phyloP scores from a whole-genome alignment of 2,113 vertebrate species.

The Dipodomys ordii region DNA sequence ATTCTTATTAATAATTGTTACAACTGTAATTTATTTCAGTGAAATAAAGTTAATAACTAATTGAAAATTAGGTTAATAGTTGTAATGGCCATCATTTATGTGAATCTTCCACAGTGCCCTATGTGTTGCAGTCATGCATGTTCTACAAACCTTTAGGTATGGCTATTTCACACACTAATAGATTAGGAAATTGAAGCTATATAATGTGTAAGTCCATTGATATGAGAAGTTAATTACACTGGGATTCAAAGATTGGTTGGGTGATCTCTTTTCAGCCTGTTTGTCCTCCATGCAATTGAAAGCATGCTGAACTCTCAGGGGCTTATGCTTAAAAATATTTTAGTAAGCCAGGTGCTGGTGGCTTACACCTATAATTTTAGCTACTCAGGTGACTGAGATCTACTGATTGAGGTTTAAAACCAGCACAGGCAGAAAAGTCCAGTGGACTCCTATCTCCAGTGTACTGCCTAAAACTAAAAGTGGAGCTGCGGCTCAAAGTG shows the following conservation, averaged over 20 bases:
- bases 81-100: not conserved
- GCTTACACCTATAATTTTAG: no score
- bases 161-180: not conserved
- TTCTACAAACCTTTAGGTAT: not conserved
- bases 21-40: not conserved
- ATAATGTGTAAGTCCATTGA: not conserved
- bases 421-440: no score
- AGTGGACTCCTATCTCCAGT: no score
- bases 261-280: not conserved
- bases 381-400: no score
- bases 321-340: constrained; percentile 38
- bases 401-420: no score
- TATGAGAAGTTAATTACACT: not conserved
- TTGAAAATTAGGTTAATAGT: constrained; percentile 38
- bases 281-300: not conserved
- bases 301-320: not conserved
- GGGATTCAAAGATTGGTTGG: not conserved
- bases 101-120: not conserved
- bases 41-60: constrained; percentile 23
- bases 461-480: no score
- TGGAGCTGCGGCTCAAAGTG: no score
- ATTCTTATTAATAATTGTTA: constrained; percentile 27
- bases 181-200: constrained; percentile 18
- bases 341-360: not conserved
- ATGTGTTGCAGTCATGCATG: not conserved